These are phyloP conservation scores for Notiomystis cincta DNA, from an alignment of 2,113 vertebrate genomes.

Conservation along the genomic window DNA sequence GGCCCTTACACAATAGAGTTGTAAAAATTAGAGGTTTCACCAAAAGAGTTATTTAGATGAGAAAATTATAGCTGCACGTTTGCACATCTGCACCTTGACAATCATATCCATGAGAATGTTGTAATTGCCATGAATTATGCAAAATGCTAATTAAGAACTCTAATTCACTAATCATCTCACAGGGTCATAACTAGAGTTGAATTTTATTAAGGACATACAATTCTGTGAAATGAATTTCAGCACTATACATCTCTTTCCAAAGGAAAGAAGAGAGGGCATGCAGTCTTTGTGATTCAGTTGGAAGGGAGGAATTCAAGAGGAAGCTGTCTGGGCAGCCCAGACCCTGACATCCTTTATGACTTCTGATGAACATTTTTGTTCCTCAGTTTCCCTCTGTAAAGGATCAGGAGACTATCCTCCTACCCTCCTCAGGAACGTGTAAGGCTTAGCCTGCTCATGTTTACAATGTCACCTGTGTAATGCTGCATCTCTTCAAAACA, in stretches of 20 bases:
- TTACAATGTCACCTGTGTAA: neutral
- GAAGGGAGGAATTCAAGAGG: neutral
- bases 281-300: neutral
- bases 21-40: conserved; percentile 69
- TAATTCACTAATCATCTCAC: conserved; percentile 78
- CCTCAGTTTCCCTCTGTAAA: neutral
- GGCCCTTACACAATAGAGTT: conserved; percentile 56
- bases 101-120: conserved; percentile 74
- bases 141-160: conserved; percentile 81
- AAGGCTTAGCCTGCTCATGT: neutral
- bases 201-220: conserved; percentile 73
- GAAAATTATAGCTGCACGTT: conserved; percentile 74
- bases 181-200: conserved; percentile 76
- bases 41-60: conserved; percentile 73
- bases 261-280: neutral
- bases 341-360: neutral
- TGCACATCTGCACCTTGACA: conserved; percentile 79
- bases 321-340: neutral
- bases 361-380: neutral
- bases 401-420: neutral
- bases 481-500: neutral
- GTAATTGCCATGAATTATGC: conserved; percentile 81
- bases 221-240: conserved; percentile 56
- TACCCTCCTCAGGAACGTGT: neutral
- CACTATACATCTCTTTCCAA: conserved; percentile 32